Evolutionary conservation across 2,888 invertebrate genomes (phyloP).

Genomic region (Drosophila lutescens): DNA sequence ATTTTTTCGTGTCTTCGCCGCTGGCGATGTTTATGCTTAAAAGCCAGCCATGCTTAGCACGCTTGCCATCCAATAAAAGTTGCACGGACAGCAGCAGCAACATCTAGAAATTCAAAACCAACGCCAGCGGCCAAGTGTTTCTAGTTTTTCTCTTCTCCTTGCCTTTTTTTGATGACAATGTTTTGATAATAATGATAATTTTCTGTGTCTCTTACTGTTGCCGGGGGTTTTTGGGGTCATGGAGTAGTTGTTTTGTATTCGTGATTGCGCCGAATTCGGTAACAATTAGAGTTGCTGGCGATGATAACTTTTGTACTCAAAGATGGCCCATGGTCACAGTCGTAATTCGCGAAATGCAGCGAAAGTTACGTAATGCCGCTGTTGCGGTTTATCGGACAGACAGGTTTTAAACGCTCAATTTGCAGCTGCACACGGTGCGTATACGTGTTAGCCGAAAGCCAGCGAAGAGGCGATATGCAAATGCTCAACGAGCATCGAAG

Average conservation of each 20-base stretch:
- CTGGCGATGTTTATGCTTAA: constrained; percentile 65
- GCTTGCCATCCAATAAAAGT: constrained; percentile 59
- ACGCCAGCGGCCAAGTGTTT: constrained; percentile 48
- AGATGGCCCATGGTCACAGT: constrained; percentile 39
- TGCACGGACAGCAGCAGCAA: constrained; percentile 26
- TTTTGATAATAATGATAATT: constrained; percentile 61
- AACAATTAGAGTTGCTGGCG: constrained; percentile 29
- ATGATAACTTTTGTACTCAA: background rate
- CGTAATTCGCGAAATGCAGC: constrained; percentile 50
- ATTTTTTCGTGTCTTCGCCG: constrained; percentile 44
- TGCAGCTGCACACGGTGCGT: constrained; percentile 36
- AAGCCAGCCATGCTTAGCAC: constrained; percentile 70
- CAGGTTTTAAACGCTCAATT: constrained; percentile 49
- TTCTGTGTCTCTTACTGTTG: constrained; percentile 15
- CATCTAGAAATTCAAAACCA: constrained; percentile 58
- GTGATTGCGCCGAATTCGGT: constrained; percentile 18
- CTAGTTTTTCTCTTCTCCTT: constrained; percentile 3
- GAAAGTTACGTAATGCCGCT: constrained; percentile 68
- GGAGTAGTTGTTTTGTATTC: background rate
- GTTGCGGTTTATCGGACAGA: constrained; percentile 34
- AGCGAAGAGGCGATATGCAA: constrained; percentile 29
- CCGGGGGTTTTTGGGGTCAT: constrained; percentile 46
- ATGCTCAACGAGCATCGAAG: constrained; percentile 34
- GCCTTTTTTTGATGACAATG: constrained; percentile 59
- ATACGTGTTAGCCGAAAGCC: constrained; percentile 7